phyloP scores from a whole-genome alignment of 1,140 invertebrate species.

The Myzus persicae region DNA sequence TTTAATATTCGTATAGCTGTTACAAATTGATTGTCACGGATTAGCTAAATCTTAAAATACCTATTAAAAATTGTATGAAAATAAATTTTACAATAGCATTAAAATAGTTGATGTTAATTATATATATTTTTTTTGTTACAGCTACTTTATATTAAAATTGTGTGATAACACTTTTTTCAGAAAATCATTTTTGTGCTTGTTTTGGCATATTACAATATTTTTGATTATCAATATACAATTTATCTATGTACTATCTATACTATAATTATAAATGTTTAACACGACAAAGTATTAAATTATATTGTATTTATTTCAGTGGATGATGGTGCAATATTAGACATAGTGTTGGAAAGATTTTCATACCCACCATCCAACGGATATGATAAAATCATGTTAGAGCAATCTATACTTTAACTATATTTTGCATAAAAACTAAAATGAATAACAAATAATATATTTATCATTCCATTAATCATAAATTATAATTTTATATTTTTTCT shows the following conservation, averaged over 20 bases:
- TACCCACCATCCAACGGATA: constrained; percentile 87
- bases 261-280: neutral
- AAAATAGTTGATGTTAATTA: no score
- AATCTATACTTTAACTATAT: constrained; percentile 85
- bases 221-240: neutral
- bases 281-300: neutral
- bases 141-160: neutral
- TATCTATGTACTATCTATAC: neutral
- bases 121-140: neutral
- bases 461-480: constrained; percentile 47
- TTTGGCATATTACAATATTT: neutral
- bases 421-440: neutral
- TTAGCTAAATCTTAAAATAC: no score
- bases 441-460: neutral
- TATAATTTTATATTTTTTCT: constrained; percentile 50
- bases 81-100: no score
- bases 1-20: no score
- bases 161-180: neutral
- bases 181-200: neutral
- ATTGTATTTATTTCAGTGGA: constrained; percentile 79
- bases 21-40: no score
- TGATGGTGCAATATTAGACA: constrained; percentile 95
- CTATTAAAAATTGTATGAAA: no score
- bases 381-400: constrained; percentile 96
- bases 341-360: constrained; percentile 88